Evolutionary conservation across 2,797 vertebrate species (phyloP).

Genomic region (Galaxias olidus): DNA sequence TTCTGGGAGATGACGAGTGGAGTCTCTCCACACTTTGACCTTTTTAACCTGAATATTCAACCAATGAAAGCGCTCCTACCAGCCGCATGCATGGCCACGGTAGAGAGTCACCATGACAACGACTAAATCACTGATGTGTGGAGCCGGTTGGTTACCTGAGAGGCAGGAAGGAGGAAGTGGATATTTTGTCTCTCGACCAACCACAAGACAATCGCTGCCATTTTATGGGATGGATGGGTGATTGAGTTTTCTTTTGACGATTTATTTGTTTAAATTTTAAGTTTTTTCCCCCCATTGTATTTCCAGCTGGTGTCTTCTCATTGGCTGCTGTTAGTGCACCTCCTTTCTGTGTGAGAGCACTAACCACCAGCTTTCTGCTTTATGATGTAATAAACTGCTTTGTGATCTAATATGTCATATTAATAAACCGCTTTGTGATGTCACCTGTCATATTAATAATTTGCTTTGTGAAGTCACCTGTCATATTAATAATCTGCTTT

Average conservation of each 20-base stretch:
- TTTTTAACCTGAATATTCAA: constrained; percentile 19
- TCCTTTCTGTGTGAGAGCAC: too few relatives aligned
- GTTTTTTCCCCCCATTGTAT: constrained; percentile 10
- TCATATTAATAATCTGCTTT: neutral
- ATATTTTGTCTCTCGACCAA: constrained; percentile 36
- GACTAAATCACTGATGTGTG: constrained; percentile 26
- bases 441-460: constrained; percentile 1
- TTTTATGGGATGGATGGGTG: constrained; percentile 40
- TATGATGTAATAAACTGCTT: neutral
- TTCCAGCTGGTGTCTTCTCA: constrained; percentile 29
- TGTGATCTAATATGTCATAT: neutral
- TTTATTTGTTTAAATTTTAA: neutral
- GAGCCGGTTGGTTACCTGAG: constrained; percentile 40
- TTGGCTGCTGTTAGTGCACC: too few relatives aligned
- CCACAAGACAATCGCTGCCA: constrained; percentile 55
- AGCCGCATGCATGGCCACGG: neutral
- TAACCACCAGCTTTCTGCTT: too few relatives aligned
- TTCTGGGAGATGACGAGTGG: constrained; percentile 40
- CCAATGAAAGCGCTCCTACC: constrained; percentile 36
- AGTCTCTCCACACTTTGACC: constrained; percentile 21
- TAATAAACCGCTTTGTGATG: neutral
- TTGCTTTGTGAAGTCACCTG: neutral
- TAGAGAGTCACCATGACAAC: constrained; percentile 10
- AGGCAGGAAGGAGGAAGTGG: constrained; percentile 16
- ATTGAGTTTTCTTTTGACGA: constrained; percentile 14